These are phyloP conservation scores for Ateles fusciceps DNA, from an alignment of 2,797 vertebrate genomes.

Conservation along the genomic window DNA sequence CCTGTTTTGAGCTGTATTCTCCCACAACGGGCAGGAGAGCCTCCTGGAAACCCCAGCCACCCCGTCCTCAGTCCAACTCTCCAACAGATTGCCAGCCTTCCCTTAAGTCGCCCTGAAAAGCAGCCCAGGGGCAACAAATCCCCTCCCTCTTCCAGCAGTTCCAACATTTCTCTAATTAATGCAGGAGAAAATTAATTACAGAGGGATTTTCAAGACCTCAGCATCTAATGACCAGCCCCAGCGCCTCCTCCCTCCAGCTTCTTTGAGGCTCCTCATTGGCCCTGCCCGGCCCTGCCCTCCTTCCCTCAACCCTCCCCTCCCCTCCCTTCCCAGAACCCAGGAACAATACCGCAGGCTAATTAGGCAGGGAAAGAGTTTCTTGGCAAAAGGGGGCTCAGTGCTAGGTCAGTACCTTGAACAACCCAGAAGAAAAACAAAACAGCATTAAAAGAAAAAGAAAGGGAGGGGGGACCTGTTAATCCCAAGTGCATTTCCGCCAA, in stretches of 20 bases:
- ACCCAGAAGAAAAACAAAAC: slow-evolving; percentile 83
- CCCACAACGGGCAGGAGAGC: background rate
- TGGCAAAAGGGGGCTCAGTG: slow-evolving; percentile 77
- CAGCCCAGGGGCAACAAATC: slow-evolving; percentile 55
- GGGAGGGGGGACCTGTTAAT: slow-evolving; percentile 73
- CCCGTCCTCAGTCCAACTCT: background rate
- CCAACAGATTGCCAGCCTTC: slow-evolving; percentile 34
- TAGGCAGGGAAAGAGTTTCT: slow-evolving; percentile 81
- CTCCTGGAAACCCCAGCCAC: background rate
- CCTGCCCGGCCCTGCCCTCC: slow-evolving; percentile 60
- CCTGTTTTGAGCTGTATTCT: background rate
- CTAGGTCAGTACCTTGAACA: slow-evolving; percentile 82
- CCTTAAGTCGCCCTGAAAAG: slow-evolving; percentile 59
- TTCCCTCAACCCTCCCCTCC: slow-evolving; percentile 32
- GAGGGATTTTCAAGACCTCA: slow-evolving; percentile 82
- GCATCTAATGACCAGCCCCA: slow-evolving; percentile 80
- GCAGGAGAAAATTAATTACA: slow-evolving; percentile 89
- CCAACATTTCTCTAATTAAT: slow-evolving; percentile 87
- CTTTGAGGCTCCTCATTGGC: slow-evolving; percentile 67
- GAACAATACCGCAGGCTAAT: slow-evolving; percentile 80
- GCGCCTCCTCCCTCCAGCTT: slow-evolving; percentile 57
- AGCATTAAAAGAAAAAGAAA: slow-evolving; percentile 79
- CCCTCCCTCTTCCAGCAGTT: slow-evolving; percentile 33
- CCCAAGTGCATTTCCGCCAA: slow-evolving; percentile 83
- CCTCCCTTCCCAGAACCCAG: slow-evolving; percentile 70